Evolutionary conservation across 1,140 invertebrate genomes (phyloP).

Genomic region (Andrena cerasifolii): DNA sequence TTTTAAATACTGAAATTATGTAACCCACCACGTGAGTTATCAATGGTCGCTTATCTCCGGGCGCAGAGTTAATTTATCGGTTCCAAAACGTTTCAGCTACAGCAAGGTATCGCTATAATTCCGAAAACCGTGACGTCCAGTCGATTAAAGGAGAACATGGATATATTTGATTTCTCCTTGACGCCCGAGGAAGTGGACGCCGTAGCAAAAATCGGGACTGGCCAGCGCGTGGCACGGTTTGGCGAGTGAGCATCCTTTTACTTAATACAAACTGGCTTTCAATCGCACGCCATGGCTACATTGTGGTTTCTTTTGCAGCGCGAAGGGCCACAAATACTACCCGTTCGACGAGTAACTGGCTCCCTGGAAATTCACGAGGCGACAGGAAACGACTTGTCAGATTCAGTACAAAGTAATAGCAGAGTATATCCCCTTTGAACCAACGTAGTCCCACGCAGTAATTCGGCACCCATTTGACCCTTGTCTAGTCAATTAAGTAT

Average conservation of each 20-base stretch:
- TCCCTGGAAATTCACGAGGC: neutral
- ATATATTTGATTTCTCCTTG: constrained; percentile 88
- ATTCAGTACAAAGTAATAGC: constrained; percentile 38
- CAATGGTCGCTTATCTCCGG: neutral
- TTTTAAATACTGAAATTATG: too few relatives aligned
- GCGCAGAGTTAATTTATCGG: neutral
- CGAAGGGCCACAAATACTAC: constrained; percentile 67
- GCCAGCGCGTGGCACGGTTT: constrained; percentile 64
- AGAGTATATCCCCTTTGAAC: constrained; percentile 46
- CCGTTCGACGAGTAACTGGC: constrained; percentile 60
- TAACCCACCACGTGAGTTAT: too few relatives aligned
- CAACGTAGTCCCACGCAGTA: constrained; percentile 32
- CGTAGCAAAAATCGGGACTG: constrained; percentile 63
- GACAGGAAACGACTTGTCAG: constrained; percentile 48
- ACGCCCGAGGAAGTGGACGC: constrained; percentile 84
- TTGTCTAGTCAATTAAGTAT: constrained; percentile 55
- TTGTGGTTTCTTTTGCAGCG: constrained; percentile 63
- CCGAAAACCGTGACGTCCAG: constrained; percentile 89
- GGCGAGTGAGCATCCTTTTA: constrained; percentile 56
- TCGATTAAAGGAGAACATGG: constrained; percentile 88
- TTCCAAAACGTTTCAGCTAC: constrained; percentile 58
- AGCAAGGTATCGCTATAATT: constrained; percentile 81
- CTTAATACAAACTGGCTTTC: neutral
- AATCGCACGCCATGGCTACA: neutral
- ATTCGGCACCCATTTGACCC: constrained; percentile 49